phyloP scores from a whole-genome alignment of 2,797 vertebrate species.

The Siniperca undulata region DNA sequence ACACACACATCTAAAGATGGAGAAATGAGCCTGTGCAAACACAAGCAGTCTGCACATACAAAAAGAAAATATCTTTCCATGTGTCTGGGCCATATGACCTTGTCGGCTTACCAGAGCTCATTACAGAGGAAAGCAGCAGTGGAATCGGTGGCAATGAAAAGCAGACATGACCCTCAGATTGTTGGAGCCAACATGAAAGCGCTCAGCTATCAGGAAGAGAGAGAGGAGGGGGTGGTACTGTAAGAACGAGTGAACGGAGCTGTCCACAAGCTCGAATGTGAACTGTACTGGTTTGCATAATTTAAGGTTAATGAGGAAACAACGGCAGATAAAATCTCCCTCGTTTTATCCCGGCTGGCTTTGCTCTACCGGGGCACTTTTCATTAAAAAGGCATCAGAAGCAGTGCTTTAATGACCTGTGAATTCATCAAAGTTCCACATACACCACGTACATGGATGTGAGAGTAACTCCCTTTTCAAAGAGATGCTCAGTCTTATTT shows the following conservation, averaged over 20 bases:
- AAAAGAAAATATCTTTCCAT: constrained; percentile 45
- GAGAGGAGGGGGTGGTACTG: neutral
- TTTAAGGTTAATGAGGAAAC: constrained; percentile 87
- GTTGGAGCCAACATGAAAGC: constrained; percentile 71
- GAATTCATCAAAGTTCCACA: constrained; percentile 69
- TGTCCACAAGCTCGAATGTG: constrained; percentile 69
- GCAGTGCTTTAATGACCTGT: constrained; percentile 71
- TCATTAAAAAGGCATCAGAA: constrained; percentile 77
- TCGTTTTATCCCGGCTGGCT: constrained; percentile 57
- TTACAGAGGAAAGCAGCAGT: constrained; percentile 67
- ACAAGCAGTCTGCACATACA: constrained; percentile 10
- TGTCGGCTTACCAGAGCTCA: constrained; percentile 68
- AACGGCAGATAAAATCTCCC: constrained; percentile 74
- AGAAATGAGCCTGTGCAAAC: constrained; percentile 34
- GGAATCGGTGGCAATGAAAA: constrained; percentile 65
- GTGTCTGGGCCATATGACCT: constrained; percentile 61
- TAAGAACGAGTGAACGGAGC: constrained; percentile 34
- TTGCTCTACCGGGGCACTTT: constrained; percentile 53
- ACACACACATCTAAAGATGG: constrained; percentile 28
- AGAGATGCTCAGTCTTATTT: constrained; percentile 60
- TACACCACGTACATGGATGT: constrained; percentile 40
- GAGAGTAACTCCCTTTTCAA: constrained; percentile 59
- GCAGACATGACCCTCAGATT: constrained; percentile 73
- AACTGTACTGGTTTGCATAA: constrained; percentile 82
- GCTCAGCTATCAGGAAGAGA: constrained; percentile 20